A percentile compares a stretch with the other conserved stretches of the same genome.
These are phyloP conservation scores for Nerophis ophidion DNA, from an alignment of 2,113 vertebrate genomes.

Conservation along the genomic window DNA sequence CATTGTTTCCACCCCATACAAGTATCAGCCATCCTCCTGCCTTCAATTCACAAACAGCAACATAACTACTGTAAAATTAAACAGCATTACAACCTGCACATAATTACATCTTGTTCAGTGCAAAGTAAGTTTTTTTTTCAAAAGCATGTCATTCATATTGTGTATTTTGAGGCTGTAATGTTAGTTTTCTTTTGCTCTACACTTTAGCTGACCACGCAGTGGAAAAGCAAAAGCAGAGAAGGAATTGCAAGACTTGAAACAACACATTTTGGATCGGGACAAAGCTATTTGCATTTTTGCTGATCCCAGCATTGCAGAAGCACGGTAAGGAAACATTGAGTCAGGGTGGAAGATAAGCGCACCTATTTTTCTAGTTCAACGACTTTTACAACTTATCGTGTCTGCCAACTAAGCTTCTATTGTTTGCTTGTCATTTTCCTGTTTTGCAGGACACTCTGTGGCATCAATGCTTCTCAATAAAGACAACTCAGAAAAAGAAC, in stretches of 20 bases:
- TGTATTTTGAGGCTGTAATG: neutral
- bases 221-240: conserved; percentile 23
- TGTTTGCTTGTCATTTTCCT: neutral
- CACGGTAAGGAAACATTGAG: conserved; percentile 47
- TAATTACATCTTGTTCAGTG: too few relatives aligned
- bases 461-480: neutral
- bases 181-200: neutral
- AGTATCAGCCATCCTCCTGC: neutral
- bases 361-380: too few relatives aligned
- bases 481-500: neutral
- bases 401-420: neutral
- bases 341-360: neutral
- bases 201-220: conserved; percentile 40
- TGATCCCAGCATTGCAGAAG: conserved; percentile 45
- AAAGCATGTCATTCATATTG: neutral
- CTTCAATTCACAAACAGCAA: conserved; percentile 6
- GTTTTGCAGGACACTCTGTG: conserved; percentile 6
- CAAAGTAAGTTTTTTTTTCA: neutral
- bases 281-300: conserved; percentile 57
- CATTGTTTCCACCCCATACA: neutral
- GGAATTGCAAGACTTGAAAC: conserved; percentile 43
- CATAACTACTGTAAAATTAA: too few relatives aligned
- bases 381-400: neutral
- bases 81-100: too few relatives aligned
- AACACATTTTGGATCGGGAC: conserved; percentile 60